Conservation (phyloP, 2,797 vertebrate species). For the Sebastes trivittatus region DNA sequence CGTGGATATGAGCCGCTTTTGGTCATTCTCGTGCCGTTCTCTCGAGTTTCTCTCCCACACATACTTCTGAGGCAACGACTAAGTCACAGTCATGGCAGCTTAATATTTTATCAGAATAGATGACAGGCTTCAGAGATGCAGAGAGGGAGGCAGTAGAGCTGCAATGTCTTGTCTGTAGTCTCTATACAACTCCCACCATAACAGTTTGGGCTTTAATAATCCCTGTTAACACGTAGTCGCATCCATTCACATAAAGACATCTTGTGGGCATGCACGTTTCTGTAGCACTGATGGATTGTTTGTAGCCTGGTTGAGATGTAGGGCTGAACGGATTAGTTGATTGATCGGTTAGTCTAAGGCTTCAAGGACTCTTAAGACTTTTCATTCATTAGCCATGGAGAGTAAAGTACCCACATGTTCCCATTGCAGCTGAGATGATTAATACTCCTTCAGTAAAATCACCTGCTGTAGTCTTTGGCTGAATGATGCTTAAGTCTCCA, state of each 20-base stretch:
- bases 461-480: background rate
- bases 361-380: background rate
- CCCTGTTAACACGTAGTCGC: background rate
- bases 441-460: background rate
- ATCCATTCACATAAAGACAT: background rate
- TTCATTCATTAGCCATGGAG: background rate
- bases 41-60: constrained; percentile 12
- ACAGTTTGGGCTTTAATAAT: background rate
- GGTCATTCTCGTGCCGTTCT: constrained; percentile 8
- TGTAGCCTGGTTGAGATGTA: background rate
- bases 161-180: background rate
- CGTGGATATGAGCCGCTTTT: constrained; percentile 24
- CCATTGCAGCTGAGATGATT: background rate
- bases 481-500: background rate
- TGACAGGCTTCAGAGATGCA: background rate
- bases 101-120: background rate
- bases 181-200: background rate
- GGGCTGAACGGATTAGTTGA: background rate
- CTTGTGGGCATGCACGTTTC: background rate
- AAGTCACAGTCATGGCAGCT: background rate
- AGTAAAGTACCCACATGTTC: background rate
- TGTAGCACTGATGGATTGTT: background rate
- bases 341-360: background rate
- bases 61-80: background rate
- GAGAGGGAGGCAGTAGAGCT: background rate